These are phyloP conservation scores for Melikaiella ostensackeni DNA, from an alignment of 2,888 invertebrate genomes.

Conservation along the genomic window DNA sequence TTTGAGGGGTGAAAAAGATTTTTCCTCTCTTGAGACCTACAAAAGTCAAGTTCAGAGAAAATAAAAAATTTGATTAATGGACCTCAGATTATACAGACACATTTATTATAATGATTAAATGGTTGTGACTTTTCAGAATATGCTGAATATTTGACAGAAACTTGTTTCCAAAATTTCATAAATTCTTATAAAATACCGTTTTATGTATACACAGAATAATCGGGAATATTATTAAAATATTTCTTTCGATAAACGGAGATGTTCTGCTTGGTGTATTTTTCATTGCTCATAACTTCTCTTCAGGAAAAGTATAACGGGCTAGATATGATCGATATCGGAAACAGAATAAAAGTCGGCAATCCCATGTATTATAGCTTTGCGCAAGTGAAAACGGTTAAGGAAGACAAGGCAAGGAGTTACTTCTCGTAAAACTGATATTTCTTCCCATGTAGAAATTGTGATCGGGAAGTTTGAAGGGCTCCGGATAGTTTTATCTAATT, in stretches of 20 bases:
- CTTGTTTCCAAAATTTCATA: not conserved
- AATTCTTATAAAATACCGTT: not conserved
- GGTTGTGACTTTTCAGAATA: not conserved
- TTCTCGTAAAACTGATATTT: too few species aligned
- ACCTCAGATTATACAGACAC: not conserved
- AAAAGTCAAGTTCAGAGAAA: not conserved
- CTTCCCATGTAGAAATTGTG: too few species aligned
- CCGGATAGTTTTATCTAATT: too few species aligned
- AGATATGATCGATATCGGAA: constrained; percentile 16
- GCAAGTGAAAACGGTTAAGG: constrained; percentile 44
- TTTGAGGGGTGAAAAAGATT: constrained; percentile 1
- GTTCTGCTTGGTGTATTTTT: not conserved
- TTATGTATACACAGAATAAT: too few species aligned
- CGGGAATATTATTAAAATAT: not conserved
- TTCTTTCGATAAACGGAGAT: not conserved
- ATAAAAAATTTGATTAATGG: not conserved
- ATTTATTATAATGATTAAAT: not conserved
- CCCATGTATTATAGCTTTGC: constrained; percentile 26
- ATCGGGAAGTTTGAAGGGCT: too few species aligned
- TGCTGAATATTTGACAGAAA: not conserved
- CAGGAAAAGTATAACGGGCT: constrained; percentile 4
- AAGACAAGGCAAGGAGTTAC: constrained; percentile 36
- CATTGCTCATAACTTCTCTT: not conserved
- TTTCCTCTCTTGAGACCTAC: not conserved
- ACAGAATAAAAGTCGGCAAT: constrained; percentile 28